These are phyloP conservation scores for Montipora foliosa DNA, from an alignment of 64 coral and sea anemone species.

Conservation along the genomic window DNA sequence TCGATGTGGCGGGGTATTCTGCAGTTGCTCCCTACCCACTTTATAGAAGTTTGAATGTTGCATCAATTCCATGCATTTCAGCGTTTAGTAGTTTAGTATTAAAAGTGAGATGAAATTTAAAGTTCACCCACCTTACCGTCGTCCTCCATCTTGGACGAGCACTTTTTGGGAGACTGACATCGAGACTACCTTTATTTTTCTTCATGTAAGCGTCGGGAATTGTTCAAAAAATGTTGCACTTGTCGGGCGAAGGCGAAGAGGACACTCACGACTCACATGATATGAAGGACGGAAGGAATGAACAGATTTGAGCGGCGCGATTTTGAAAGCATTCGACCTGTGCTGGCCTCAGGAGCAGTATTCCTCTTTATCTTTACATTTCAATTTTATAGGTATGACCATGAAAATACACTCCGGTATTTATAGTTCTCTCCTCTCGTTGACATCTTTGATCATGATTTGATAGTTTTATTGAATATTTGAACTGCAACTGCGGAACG, in stretches of 20 bases:
- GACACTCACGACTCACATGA: too few species aligned
- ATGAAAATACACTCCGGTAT: background rate
- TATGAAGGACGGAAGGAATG: background rate
- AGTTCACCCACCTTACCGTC: background rate
- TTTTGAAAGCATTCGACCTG: constrained; percentile 53
- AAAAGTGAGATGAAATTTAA: background rate
- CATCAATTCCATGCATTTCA: background rate
- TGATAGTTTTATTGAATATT: too few species aligned
- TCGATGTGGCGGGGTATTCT: too few species aligned
- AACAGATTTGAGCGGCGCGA: constrained; percentile 17
- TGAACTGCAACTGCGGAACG: too few species aligned
- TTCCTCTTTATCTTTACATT: constrained; percentile 74
- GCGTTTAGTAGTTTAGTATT: too few species aligned
- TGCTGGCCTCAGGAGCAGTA: constrained; percentile 62
- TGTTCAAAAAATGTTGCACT: too few species aligned
- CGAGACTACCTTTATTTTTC: background rate
- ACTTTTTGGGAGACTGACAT: too few species aligned
- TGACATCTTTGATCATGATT: too few species aligned
- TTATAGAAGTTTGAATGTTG: background rate
- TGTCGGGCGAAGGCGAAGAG: too few species aligned
- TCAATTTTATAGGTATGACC: constrained; percentile 69
- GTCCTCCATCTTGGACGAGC: constrained; percentile 29
- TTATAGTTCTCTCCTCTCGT: too few species aligned
- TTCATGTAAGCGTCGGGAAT: background rate
- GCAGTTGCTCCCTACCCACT: too few species aligned